Conservation (phyloP, 2,797 vertebrate species). For the Poecilia velifera region DNA sequence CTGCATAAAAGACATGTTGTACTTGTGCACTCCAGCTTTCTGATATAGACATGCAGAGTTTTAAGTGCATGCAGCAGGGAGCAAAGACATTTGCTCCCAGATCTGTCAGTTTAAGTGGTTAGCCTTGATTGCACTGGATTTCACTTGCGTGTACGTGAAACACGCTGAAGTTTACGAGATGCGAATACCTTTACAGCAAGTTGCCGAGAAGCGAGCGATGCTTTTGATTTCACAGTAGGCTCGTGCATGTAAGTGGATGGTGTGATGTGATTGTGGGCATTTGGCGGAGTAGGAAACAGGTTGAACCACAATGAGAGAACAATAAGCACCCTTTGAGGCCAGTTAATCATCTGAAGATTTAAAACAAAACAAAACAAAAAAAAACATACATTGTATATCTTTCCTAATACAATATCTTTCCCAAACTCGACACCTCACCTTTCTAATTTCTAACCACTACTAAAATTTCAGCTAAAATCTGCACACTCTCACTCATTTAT, state of each 20-base stretch:
- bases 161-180: not conserved
- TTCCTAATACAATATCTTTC: conserved; percentile 22
- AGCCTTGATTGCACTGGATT: not conserved
- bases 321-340: conserved; percentile 78
- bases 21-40: not conserved
- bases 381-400: conserved; percentile 75
- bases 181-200: not conserved
- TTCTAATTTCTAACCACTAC: conserved; percentile 36
- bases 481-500: conserved; percentile 82
- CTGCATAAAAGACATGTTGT: not conserved
- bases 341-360: conserved; percentile 54
- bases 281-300: conserved; percentile 21
- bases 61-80: conserved; percentile 53
- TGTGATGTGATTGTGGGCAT: conserved; percentile 18
- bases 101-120: not conserved
- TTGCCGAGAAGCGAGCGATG: conserved; percentile 31
- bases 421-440: conserved; percentile 28
- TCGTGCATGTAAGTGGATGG: conserved; percentile 26
- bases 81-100: conserved; percentile 26
- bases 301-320: conserved; percentile 8
- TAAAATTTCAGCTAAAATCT: conserved; percentile 42
- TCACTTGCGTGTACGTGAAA: not conserved
- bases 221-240: conserved; percentile 35
- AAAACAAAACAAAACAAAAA: not conserved
- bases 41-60: conserved; percentile 50